phyloP scores from a whole-genome alignment of 2,888 invertebrate genomes.

The Frankliniella fusca region DNA sequence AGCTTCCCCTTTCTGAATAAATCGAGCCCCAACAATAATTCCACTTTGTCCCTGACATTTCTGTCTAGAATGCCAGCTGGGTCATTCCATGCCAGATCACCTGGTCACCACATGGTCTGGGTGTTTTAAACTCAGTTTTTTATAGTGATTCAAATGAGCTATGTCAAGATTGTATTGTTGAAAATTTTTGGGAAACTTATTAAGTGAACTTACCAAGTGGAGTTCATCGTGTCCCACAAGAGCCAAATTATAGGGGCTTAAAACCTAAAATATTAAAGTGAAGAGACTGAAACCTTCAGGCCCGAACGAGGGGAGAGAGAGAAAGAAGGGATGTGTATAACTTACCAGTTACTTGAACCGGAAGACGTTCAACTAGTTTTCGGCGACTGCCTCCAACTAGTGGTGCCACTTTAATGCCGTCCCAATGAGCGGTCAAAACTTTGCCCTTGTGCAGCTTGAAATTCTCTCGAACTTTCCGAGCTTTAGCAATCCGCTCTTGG shows the following conservation, averaged over 20 bases:
- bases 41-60: too few relatives aligned
- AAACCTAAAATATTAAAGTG: not conserved
- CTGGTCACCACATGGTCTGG: not conserved
- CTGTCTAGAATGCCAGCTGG: too few relatives aligned
- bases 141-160: too few relatives aligned
- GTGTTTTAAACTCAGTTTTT: too few relatives aligned
- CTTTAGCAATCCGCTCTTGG: not conserved
- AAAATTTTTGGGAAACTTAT: not conserved
- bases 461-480: not conserved
- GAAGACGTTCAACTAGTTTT: not conserved
- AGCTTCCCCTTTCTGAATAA: too few relatives aligned
- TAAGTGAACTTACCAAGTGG: not conserved
- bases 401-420: not conserved
- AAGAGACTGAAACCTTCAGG: not conserved
- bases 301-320: too few relatives aligned
- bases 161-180: too few relatives aligned
- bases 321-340: not conserved
- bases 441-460: not conserved
- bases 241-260: too few relatives aligned
- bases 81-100: not conserved
- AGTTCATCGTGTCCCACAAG: too few relatives aligned
- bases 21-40: too few relatives aligned
- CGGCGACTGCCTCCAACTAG: not conserved
- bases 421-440: not conserved
- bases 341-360: not conserved